These are phyloP conservation scores for Drosophila varians DNA, from an alignment of 1,140 invertebrate genomes.

Conservation along the genomic window DNA sequence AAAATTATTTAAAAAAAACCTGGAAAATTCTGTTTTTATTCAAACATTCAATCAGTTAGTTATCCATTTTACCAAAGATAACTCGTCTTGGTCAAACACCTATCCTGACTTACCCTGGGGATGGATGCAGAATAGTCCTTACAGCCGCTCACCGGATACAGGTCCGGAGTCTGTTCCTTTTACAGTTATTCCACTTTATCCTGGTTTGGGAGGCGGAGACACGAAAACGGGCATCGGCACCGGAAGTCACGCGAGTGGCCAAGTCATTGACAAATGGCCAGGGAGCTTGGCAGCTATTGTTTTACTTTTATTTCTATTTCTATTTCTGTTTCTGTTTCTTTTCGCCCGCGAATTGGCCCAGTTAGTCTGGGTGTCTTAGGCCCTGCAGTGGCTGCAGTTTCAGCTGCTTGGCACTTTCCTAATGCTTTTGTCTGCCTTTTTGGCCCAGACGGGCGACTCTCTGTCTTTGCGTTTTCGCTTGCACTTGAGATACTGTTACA, in stretches of 20 bases:
- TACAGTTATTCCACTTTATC: conserved; percentile 44
- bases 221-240: conserved; percentile 3
- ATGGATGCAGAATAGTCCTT: conserved; percentile 25
- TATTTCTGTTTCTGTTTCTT: conserved; percentile 2
- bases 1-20: too few species aligned
- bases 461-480: conserved; percentile 31
- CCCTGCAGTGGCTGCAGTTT: conserved; percentile 33
- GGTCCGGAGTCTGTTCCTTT: conserved; percentile 34
- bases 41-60: too few species aligned
- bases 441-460: conserved; percentile 2
- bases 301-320: conserved; percentile 32
- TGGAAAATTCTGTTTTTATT: too few species aligned
- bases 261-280: conserved; percentile 74
- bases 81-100: neutral
- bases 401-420: conserved; percentile 51
- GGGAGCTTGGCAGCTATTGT: conserved; percentile 39
- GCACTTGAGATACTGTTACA: conserved; percentile 60
- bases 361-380: conserved; percentile 63
- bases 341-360: conserved; percentile 67
- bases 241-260: conserved; percentile 67
- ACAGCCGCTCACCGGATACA: neutral
- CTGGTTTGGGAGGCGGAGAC: neutral
- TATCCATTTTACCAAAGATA: neutral
- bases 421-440: conserved; percentile 59
- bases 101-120: conserved; percentile 17